These are phyloP conservation scores for Cosmia pyralina DNA, from an alignment of 2,888 invertebrate genomes.

Conservation along the genomic window DNA sequence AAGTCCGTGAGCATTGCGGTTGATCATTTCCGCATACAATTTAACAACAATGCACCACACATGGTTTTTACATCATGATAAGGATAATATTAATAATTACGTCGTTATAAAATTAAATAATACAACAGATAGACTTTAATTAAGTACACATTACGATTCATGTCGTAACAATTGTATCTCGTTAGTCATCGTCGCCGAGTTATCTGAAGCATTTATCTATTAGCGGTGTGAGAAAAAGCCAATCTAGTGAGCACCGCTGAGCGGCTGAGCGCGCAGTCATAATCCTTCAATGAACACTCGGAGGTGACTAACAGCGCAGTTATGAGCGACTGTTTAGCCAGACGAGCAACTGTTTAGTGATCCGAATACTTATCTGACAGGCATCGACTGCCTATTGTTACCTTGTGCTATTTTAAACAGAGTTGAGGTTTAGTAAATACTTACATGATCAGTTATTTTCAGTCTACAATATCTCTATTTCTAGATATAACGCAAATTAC, in stretches of 20 bases:
- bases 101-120: slow-evolving; percentile 42
- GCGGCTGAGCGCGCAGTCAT: slow-evolving; percentile 62
- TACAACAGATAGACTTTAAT: slow-evolving; percentile 42
- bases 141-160: slow-evolving; percentile 50
- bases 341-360: slow-evolving; percentile 61
- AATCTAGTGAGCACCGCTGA: slow-evolving; percentile 58
- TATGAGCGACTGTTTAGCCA: slow-evolving; percentile 71
- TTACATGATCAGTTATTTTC: neutral
- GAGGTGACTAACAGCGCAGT: slow-evolving; percentile 74
- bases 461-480: neutral
- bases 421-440: neutral
- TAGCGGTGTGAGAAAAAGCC: slow-evolving; percentile 77
- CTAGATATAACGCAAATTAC: too few species aligned
- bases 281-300: slow-evolving; percentile 77
- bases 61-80: slow-evolving; percentile 59
- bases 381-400: slow-evolving; percentile 45
- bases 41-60: slow-evolving; percentile 65
- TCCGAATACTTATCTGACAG: slow-evolving; percentile 63
- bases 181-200: slow-evolving; percentile 62
- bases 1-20: slow-evolving; percentile 80
- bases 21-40: slow-evolving; percentile 74
- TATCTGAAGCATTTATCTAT: slow-evolving; percentile 75
- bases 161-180: slow-evolving; percentile 60
- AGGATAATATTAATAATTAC: slow-evolving; percentile 38
- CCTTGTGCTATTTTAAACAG: slow-evolving; percentile 28